Evolutionary conservation across 2,797 vertebrate genomes (phyloP), one percentile per base, ranked within the genome.

Genomic region (Sebastes paucispinis): DNA sequence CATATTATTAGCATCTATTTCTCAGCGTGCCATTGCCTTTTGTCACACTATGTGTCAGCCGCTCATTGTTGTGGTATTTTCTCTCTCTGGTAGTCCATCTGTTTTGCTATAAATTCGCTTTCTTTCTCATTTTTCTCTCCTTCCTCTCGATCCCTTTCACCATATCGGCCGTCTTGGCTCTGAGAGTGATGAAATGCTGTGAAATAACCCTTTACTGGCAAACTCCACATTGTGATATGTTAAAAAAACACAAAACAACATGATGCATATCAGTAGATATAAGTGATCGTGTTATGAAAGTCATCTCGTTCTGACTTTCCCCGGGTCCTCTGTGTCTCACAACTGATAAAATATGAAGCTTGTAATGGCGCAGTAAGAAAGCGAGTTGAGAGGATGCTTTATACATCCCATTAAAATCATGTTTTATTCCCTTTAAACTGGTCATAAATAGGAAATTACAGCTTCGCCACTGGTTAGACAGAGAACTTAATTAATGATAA

Each of bases 1-100:
- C 77, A 89, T 91, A 72, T 86, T 84, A 75, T 89, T 81, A 83
- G 78, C 85, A 86, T 91, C 73, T 76, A 72, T 69, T 92, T 89
- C 73, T 70, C 75, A 55, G 69, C 16, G 1, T 89, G 73, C 74
- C 11, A 47, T 68, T 57, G 52, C 66, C 76, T 87, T 90, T 82
- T 78, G 69, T 84, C 80, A 66, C 86, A 70, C 69, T 58, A 50
- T 59, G 69, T 80, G 68, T 86, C 20, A 25, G 54, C 72, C 10
- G 8, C 59, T 74, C 58, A 43, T 32, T 52, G 63, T 79, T 78
- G 43, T 76, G 79, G 34, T 76, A 22, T 64, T 73, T 57, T 77
- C 68, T 79, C 83, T 71, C 66, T 69, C 63, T 63, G 16, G 75
- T 59, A 7, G 29, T 79, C 52, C 79, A 66, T 82, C 75, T 78